Conservation (phyloP, 23 tunicate species). For the Phallusia fumigata region DNA sequence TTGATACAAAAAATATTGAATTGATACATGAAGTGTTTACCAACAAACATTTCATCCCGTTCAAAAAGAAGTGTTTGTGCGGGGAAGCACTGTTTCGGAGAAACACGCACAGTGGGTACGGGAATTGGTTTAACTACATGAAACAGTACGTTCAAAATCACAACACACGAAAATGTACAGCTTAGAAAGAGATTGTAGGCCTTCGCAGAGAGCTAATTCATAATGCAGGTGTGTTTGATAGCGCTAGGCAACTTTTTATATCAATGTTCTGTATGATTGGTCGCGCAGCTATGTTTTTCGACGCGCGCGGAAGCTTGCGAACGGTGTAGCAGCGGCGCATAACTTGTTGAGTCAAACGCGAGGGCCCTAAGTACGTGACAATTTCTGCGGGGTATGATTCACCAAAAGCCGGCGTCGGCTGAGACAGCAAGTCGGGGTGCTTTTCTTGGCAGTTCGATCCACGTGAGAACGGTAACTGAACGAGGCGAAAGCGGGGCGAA, state of each 20-base stretch:
- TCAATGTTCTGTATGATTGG: neutral
- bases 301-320: neutral
- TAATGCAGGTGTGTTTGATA: neutral
- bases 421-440: conserved; percentile 10
- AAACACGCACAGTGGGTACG: neutral
- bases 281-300: neutral
- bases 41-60: neutral
- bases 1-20: too few relatives aligned
- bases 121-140: neutral
- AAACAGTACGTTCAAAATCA: neutral
- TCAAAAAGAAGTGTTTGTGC: neutral
- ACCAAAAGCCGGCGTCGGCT: conserved; percentile 7
- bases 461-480: neutral
- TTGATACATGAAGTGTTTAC: neutral
- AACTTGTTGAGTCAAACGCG: too few relatives aligned
- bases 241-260: neutral
- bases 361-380: neutral
- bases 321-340: neutral
- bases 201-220: neutral
- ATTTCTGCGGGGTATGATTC: conserved; percentile 1
- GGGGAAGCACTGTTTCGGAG: conserved; percentile 2
- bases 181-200: neutral
- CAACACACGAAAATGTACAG: neutral
- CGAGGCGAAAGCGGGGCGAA: neutral
- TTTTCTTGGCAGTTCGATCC: conserved; percentile 21